phyloP scores from a whole-genome alignment of 1,140 invertebrate genomes.

The Cephus cinctus region DNA sequence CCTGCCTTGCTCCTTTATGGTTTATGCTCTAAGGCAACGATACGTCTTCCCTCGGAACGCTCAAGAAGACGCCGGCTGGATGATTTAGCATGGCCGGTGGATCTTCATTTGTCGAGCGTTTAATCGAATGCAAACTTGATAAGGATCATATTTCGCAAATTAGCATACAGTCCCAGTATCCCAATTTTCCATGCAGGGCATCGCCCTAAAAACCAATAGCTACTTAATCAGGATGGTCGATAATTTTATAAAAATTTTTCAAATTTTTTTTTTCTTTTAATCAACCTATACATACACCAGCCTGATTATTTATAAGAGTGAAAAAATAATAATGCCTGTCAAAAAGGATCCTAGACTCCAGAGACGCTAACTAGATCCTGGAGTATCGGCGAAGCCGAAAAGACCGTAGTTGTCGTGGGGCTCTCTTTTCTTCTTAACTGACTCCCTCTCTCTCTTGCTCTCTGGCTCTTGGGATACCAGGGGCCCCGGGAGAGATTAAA shows the following conservation, averaged over 20 bases:
- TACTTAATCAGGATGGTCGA: too few relatives aligned
- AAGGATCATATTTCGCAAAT: neutral
- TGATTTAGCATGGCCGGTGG: conserved; percentile 29
- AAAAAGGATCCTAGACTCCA: too few relatives aligned
- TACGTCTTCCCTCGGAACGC: conserved; percentile 12
- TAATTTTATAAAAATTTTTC: too few relatives aligned
- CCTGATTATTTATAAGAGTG: too few relatives aligned
- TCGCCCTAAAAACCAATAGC: too few relatives aligned
- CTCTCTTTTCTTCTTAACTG: too few relatives aligned
- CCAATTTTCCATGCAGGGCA: too few relatives aligned
- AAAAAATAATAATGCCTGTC: too few relatives aligned
- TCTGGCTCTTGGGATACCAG: conserved; percentile 38
- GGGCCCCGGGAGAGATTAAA: conserved; percentile 40
- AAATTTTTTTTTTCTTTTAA: conserved; percentile 5
- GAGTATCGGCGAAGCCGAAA: too few relatives aligned
- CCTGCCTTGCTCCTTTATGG: neutral
- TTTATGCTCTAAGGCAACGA: conserved; percentile 22
- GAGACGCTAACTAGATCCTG: conserved; percentile 44
- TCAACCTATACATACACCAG: too few relatives aligned
- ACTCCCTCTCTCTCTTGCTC: conserved; percentile 26
- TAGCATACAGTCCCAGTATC: too few relatives aligned
- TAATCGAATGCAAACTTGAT: neutral
- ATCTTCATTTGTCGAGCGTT: conserved; percentile 41
- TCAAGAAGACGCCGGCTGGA: conserved; percentile 14
- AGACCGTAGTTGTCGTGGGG: too few relatives aligned